Evolutionary conservation across 2,113 vertebrate species (phyloP).

Genomic region (mouse (Mus musculus)): GRCm39 chr5:63520001-63520500

Average conservation of each 20-base stretch:
- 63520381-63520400: neutral
- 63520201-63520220: neutral
- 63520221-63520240: neutral
- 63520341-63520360: neutral
- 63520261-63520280: neutral
- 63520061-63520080: neutral
- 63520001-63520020: too few relatives aligned
- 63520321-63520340: slow-evolving; percentile 19
- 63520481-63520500: neutral
- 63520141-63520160: neutral
- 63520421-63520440: neutral
- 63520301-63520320: neutral
- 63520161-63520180: neutral
- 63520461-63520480: neutral
- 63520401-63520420: slow-evolving; percentile 1
- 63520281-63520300: neutral
- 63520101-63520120: neutral
- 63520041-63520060: neutral
- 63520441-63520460: neutral
- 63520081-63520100: slow-evolving; percentile 4
- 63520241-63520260: neutral
- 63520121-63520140: neutral
- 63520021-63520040: neutral
- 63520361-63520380: neutral
- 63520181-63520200: neutral